Evolutionary conservation across 2,797 vertebrate species (phyloP).

Genomic region (Manis crassicaudata): DNA sequence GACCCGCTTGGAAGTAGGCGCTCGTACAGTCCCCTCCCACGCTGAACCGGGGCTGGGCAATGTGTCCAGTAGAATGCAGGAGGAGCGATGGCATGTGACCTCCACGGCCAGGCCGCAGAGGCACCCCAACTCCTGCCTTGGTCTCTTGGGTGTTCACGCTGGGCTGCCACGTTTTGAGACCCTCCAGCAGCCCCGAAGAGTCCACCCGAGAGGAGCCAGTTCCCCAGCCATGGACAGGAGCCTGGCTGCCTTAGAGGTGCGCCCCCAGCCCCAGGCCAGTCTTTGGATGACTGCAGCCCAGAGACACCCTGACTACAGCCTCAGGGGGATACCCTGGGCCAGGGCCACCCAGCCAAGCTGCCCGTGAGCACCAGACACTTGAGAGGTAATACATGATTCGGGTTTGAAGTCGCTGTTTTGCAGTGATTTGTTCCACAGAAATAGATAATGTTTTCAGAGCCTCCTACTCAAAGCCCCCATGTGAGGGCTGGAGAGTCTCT

Average conservation of each 20-base stretch:
- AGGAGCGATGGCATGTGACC: rapidly evolving
- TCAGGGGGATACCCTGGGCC: neutral
- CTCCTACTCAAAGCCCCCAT: neutral
- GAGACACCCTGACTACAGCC: neutral
- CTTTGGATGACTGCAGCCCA: neutral
- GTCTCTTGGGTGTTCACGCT: neutral
- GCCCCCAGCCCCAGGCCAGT: neutral
- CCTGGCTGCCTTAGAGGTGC: neutral
- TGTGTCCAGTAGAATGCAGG: neutral
- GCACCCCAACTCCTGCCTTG: neutral
- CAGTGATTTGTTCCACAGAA: neutral
- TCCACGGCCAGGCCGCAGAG: neutral
- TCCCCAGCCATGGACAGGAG: neutral
- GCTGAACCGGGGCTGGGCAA: neutral
- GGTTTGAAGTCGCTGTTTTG: neutral
- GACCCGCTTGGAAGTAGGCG: neutral
- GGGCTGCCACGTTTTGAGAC: neutral
- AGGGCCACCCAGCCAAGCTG: neutral
- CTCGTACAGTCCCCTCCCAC: neutral
- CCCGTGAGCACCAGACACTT: neutral
- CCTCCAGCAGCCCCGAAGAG: neutral
- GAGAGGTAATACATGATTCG: too few species aligned
- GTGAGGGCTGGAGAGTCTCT: neutral
- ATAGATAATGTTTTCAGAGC: neutral
- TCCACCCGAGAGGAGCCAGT: rapidly evolving